Evolutionary conservation across 2,888 invertebrate genomes (phyloP).

Genomic region (Ochropacha duplaris): DNA sequence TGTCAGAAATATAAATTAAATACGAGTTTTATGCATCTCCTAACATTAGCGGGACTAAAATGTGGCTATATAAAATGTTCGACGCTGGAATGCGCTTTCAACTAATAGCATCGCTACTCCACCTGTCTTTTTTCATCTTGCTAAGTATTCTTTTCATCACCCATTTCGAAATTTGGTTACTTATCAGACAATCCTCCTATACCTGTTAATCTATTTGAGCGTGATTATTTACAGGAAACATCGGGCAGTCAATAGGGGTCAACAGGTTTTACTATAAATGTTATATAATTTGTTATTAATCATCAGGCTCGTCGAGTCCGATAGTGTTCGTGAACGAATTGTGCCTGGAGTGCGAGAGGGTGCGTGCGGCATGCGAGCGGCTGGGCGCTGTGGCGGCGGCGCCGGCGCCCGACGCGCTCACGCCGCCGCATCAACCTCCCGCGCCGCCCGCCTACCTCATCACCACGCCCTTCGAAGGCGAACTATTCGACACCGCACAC

Average conservation of each 20-base stretch:
- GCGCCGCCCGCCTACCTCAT: conserved; percentile 81
- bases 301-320: conserved; percentile 66
- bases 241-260: neutral
- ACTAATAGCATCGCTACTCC: too few relatives aligned
- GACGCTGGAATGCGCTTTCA: too few relatives aligned
- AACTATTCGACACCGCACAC: conserved; percentile 86
- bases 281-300: conserved; percentile 14
- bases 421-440: conserved; percentile 61
- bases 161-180: neutral
- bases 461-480: conserved; percentile 88
- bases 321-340: conserved; percentile 74
- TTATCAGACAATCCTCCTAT: neutral
- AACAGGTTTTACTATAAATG: neutral
- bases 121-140: too few relatives aligned
- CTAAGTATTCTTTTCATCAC: too few relatives aligned
- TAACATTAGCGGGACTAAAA: conserved; percentile 2
- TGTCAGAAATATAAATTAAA: too few relatives aligned
- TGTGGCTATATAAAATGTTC: neutral
- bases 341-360: conserved; percentile 77
- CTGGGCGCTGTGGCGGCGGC: conserved; percentile 72
- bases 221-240: neutral
- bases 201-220: neutral
- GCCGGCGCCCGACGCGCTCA: conserved; percentile 64
- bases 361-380: conserved; percentile 77
- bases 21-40: conserved; percentile 10